Evolutionary conservation across 2,797 vertebrate species (phyloP).

Genomic region (Spinus pinus): DNA sequence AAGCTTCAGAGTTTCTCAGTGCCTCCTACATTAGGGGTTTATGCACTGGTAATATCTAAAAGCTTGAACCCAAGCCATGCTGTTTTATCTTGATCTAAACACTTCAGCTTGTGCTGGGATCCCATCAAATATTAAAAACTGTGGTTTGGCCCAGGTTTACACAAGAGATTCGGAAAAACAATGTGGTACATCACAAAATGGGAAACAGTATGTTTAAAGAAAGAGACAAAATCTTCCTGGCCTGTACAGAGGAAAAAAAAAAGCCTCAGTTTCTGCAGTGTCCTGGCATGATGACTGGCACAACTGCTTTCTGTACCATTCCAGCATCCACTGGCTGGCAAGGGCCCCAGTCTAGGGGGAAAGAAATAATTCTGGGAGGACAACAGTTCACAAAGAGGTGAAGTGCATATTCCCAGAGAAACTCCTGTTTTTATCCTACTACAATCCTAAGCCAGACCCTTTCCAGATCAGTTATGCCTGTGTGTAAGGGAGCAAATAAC

Average conservation of each 20-base stretch:
- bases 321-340: neutral
- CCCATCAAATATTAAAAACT: constrained; percentile 23
- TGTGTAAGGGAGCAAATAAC: neutral
- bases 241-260: neutral
- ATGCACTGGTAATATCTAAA: neutral
- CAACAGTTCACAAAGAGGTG: neutral
- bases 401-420: neutral
- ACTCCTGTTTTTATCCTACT: neutral
- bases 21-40: neutral
- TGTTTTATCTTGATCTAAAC: constrained; percentile 24
- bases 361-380: neutral
- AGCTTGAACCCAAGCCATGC: neutral
- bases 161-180: neutral
- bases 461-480: neutral
- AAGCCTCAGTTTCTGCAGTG: neutral
- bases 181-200: neutral
- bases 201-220: neutral
- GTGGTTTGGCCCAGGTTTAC: constrained; percentile 21
- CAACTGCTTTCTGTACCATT: neutral
- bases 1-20: neutral
- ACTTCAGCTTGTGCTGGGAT: neutral
- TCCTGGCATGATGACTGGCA: neutral
- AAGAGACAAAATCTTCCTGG: neutral
- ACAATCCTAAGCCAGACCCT: neutral
- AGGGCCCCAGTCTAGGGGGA: neutral